These are phyloP conservation scores for Cheilosia soror DNA, from an alignment of 2,888 invertebrate species.

Conservation along the genomic window DNA sequence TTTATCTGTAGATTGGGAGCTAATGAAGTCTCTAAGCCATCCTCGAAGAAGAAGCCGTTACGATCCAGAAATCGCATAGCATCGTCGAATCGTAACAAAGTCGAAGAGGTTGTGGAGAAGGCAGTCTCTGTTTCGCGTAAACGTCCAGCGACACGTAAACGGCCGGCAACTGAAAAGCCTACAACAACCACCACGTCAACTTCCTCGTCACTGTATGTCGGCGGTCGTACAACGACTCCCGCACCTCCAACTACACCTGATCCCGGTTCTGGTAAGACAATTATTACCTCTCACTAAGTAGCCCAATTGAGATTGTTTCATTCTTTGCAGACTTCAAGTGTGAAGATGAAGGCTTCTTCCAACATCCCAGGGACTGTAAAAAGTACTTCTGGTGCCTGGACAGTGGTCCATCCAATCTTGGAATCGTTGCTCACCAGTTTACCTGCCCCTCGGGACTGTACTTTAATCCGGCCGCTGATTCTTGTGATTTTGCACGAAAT, in stretches of 20 bases:
- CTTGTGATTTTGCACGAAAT: conserved; percentile 95
- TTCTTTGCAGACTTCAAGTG: conserved; percentile 91
- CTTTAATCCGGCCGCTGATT: conserved; percentile 96
- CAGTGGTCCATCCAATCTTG: conserved; percentile 93
- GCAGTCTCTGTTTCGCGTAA: conserved; percentile 75
- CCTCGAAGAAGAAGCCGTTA: conserved; percentile 79
- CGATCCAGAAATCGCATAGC: conserved; percentile 81
- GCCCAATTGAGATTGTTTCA: background rate
- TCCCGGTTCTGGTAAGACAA: conserved; percentile 89
- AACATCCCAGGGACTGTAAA: conserved; percentile 95
- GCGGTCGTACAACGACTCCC: conserved; percentile 85
- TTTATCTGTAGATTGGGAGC: conserved; percentile 79
- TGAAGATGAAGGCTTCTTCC: conserved; percentile 96
- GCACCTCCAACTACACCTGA: conserved; percentile 93
- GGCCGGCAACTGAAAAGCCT: conserved; percentile 63
- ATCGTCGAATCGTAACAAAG: conserved; percentile 78
- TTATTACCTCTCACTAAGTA: background rate
- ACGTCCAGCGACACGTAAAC: conserved; percentile 70
- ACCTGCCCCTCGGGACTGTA: conserved; percentile 96
- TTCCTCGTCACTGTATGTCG: conserved; percentile 80
- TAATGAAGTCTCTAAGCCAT: conserved; percentile 82
- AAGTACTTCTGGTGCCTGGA: conserved; percentile 98
- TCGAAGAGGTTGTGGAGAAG: conserved; percentile 77
- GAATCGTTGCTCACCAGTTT: conserved; percentile 95
- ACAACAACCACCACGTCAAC: conserved; percentile 79